These are phyloP conservation scores for Leptodactylus fuscus DNA, from an alignment of 2,113 vertebrate species.

Conservation along the genomic window DNA sequence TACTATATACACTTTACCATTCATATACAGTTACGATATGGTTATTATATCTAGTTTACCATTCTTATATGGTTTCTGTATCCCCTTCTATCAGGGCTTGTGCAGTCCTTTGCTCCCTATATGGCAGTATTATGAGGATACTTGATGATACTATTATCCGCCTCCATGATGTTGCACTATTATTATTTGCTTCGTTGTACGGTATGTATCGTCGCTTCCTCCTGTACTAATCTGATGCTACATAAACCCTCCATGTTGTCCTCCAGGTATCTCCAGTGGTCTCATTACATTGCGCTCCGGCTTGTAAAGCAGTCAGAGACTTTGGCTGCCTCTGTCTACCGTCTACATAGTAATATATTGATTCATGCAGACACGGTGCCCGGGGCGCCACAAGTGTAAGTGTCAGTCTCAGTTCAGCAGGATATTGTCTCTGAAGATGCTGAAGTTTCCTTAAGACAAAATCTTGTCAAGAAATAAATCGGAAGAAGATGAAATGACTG, in stretches of 20 bases:
- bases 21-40: no score
- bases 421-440: slow-evolving; percentile 10
- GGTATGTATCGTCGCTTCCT: neutral
- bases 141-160: no score
- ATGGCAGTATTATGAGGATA: no score
- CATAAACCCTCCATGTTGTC: no score
- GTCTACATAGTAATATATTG: neutral
- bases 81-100: no score
- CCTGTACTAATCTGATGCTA: no score
- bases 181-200: no score
- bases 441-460: neutral
- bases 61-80: no score
- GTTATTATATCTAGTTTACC: no score
- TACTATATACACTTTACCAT: no score
- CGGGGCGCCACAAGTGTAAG: slow-evolving; percentile 1
- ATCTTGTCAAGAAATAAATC: slow-evolving; percentile 28
- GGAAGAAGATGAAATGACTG: neutral
- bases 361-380: neutral
- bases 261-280: neutral
- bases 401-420: slow-evolving; percentile 1
- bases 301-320: neutral
- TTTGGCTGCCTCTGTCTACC: neutral
- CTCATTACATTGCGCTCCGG: neutral
- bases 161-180: no score
- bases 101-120: no score